A percentile compares a stretch with the other conserved stretches of the same genome.
Conservation (phyloP, 1,140 invertebrate genomes). For the Protaetia brevitarsis region DNA sequence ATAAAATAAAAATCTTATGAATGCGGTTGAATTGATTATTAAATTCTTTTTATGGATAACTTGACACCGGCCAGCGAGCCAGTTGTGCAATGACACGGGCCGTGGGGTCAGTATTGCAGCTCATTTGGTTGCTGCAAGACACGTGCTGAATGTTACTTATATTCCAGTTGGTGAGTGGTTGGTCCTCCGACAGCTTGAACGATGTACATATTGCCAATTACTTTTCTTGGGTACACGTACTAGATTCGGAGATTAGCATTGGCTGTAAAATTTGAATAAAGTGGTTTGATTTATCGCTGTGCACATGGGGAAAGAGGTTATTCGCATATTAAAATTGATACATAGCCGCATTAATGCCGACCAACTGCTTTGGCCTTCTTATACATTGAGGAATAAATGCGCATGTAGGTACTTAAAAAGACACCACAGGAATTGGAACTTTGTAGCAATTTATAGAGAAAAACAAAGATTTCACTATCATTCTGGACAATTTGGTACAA, state of each 20-base stretch:
- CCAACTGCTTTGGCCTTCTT: not conserved
- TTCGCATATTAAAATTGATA: conserved; percentile 8
- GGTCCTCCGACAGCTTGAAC: conserved; percentile 1
- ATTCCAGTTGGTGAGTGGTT: conserved; percentile 3
- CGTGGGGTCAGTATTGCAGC: not conserved
- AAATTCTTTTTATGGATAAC: conserved; percentile 17
- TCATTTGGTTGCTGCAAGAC: conserved; percentile 8
- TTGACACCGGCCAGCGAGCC: conserved; percentile 1
- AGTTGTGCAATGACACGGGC: conserved; percentile 4
- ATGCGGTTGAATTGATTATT: conserved; percentile 9
- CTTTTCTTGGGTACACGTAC: conserved; percentile 9
- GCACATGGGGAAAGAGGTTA: conserved; percentile 7
- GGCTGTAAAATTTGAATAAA: conserved; percentile 9
- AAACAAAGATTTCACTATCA: too few species aligned
- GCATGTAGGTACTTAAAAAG: too few species aligned
- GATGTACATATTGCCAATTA: conserved; percentile 10
- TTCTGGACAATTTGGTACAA: too few species aligned
- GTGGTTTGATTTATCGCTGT: conserved; percentile 2
- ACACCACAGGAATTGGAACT: too few species aligned
- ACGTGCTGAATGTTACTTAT: conserved; percentile 10
- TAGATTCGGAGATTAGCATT: conserved; percentile 15
- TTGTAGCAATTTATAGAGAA: too few species aligned
- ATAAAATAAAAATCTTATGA: not conserved
- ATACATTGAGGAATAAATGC: not conserved
- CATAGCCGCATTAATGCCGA: not conserved